These are phyloP conservation scores for Cirrhinus molitorella DNA, from an alignment of 2,797 vertebrate species.

Conservation along the genomic window DNA sequence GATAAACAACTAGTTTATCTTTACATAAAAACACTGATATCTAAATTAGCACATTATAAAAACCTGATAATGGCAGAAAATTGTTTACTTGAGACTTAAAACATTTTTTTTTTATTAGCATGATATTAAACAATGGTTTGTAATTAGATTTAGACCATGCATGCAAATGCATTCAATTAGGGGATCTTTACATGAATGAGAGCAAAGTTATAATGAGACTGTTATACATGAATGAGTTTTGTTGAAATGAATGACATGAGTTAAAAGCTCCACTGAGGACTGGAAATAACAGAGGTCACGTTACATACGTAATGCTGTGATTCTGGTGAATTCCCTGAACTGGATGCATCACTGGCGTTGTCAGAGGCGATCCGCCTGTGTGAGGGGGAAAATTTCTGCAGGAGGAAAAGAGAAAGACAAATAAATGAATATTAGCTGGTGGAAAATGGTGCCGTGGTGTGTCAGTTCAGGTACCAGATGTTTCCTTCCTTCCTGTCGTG, in stretches of 20 bases:
- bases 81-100: not conserved
- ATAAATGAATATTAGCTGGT: slow-evolving; percentile 35
- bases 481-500: slow-evolving; percentile 37
- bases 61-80: not conserved
- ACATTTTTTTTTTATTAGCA: not conserved
- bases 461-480: slow-evolving; percentile 36
- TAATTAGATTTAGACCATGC: not conserved
- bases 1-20: not conserved
- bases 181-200: not conserved
- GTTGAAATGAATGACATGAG: slow-evolving; percentile 3
- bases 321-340: slow-evolving; percentile 67
- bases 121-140: not conserved
- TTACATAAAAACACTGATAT: no score
- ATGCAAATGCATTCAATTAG: not conserved
- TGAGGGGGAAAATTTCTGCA: slow-evolving; percentile 65
- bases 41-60: not conserved
- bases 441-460: slow-evolving; percentile 13
- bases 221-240: slow-evolving; percentile 8
- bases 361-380: slow-evolving; percentile 76
- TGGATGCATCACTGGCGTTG: slow-evolving; percentile 57
- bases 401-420: slow-evolving; percentile 10
- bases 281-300: not conserved
- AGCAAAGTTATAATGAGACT: slow-evolving; percentile 1
- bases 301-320: slow-evolving; percentile 58
- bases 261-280: not conserved